A percentile compares a stretch with the other conserved stretches of the same genome.
These are phyloP conservation scores for Loxodonta africana DNA, from an alignment of 2,113 vertebrate species.

Conservation along the genomic window DNA sequence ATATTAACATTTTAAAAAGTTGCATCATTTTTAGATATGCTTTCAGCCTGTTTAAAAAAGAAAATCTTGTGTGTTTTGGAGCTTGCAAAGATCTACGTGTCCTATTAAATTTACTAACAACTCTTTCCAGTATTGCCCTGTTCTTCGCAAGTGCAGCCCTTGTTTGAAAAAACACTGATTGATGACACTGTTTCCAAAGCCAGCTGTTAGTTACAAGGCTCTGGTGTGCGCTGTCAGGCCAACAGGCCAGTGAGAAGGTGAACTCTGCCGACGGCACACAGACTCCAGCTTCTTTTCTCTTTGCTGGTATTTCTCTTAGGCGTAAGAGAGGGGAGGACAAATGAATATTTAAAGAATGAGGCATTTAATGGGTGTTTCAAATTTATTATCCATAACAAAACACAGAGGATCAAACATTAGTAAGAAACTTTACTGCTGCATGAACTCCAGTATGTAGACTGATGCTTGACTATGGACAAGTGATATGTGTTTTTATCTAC, in stretches of 20 bases:
- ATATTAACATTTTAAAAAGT: neutral
- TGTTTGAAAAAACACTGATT: neutral
- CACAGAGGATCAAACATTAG: neutral
- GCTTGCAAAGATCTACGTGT: neutral
- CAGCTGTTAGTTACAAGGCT: too few species aligned
- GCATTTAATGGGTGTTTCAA: neutral
- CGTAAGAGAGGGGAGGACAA: neutral
- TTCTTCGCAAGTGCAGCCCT: neutral
- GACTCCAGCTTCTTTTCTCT: neutral
- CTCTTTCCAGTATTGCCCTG: neutral
- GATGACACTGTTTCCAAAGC: neutral
- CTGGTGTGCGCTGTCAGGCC: neutral
- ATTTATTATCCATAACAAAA: neutral
- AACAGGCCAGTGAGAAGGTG: neutral
- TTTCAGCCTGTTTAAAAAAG: neutral
- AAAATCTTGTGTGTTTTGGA: neutral
- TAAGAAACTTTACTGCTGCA: neutral
- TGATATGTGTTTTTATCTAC: neutral
- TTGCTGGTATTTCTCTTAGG: constrained; percentile 4
- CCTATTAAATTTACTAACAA: neutral
- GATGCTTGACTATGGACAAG: neutral
- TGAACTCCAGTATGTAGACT: neutral
- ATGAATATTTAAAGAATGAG: neutral
- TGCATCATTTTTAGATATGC: neutral
- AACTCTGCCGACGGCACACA: neutral